Evolutionary conservation across 2,797 vertebrate genomes (phyloP).

Genomic region (Diplodus puntazzo): DNA sequence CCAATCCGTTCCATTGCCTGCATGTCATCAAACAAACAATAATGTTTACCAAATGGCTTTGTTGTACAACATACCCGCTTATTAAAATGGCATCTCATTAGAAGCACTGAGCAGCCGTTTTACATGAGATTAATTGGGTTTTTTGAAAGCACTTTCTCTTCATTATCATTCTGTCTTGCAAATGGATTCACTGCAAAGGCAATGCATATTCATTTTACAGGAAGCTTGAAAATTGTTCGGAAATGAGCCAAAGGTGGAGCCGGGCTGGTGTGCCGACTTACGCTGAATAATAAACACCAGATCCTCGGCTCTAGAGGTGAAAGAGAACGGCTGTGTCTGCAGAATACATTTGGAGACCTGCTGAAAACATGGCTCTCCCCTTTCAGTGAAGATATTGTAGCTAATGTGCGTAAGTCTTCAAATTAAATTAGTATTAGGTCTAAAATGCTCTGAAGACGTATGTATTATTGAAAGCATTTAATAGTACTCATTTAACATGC

Average conservation of each 20-base stretch:
- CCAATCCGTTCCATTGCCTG: constrained; percentile 65
- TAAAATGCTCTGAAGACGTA: neutral
- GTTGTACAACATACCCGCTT: constrained; percentile 83
- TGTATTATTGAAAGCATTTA: constrained; percentile 3
- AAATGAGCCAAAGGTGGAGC: constrained; percentile 81
- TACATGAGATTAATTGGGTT: constrained; percentile 85
- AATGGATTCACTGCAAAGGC: constrained; percentile 79
- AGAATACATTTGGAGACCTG: constrained; percentile 47
- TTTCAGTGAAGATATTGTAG: constrained; percentile 5
- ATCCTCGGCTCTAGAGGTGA: constrained; percentile 58
- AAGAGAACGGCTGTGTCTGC: constrained; percentile 45
- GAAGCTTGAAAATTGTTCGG: constrained; percentile 82
- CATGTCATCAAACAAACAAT: constrained; percentile 82
- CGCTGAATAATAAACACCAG: constrained; percentile 72
- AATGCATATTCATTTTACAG: constrained; percentile 85
- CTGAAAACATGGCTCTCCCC: constrained; percentile 32
- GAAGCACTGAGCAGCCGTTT: constrained; percentile 79
- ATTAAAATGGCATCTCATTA: constrained; percentile 87
- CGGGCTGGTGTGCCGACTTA: constrained; percentile 60
- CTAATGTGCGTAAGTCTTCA: neutral
- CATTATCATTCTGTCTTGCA: constrained; percentile 85
- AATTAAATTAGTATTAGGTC: neutral
- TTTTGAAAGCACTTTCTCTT: constrained; percentile 83
- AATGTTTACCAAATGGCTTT: constrained; percentile 85
- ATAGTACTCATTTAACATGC: constrained; percentile 1